Base-by-base conservation (phyloP, 2,888 invertebrate species). In the Toxonevra muliebris region DNA sequence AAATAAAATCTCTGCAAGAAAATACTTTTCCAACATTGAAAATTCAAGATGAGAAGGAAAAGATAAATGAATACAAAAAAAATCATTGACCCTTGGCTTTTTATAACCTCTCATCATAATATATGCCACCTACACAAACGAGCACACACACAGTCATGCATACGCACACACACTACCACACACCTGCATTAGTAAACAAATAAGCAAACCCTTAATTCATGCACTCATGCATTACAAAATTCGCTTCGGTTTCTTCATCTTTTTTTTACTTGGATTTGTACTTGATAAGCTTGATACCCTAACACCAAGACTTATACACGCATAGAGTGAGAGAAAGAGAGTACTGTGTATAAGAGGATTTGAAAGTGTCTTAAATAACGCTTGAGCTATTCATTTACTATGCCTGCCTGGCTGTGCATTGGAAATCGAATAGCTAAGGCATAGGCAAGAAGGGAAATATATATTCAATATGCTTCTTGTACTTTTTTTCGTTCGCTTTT, bases 311-410 rank as follows among this genome's bases (percentile, higher is more conserved):
- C 7, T 30, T 30, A 30, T 30, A 30, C 30, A 30, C 7, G 7
- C 30, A 4, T 30, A 30, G 30, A 30, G 30, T 7, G 30, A 7
- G n/a, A n/a, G n/a, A n/a, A n/a, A n/a, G n/a, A n/a, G n/a, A n/a
- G n/a, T n/a, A n/a, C 67, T 43, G 43, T 42, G 52, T 19, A 45
- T 65, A 65, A 65, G 65, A 52, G 65, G 65, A 65, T 65, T 65
- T 59, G 20, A 20, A 43, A 60, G 50, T 48, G 50, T 48, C 50
- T 48, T 48, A 48, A 48, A 15, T 48, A 48, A 48, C 50, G 50
- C n/a, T 48, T 30, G 30, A 30, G 7, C 30, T 30, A 30, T 30
- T 30, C 30, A 30, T 30, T 30, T 30, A 30, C 30, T 30, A 30
- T 30, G 30, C 30, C 30, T 30, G 30, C 30, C 30, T 30, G 30